phyloP scores from a whole-genome alignment of 2,113 vertebrate species.

The Drymodes brunneopygia region DNA sequence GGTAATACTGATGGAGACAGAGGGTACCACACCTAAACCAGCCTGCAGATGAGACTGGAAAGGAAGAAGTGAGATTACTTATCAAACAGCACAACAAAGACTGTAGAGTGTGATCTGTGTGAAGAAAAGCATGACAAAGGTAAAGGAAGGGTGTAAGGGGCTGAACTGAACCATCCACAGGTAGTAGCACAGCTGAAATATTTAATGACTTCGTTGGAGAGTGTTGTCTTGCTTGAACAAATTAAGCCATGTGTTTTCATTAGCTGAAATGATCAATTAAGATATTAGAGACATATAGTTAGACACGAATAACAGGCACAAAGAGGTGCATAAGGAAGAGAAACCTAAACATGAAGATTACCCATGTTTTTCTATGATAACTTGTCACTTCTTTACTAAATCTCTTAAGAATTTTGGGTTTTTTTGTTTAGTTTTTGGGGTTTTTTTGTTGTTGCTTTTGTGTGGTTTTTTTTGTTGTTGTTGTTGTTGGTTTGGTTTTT shows the following conservation, averaged over 20 bases:
- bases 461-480: not conserved
- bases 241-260: not conserved
- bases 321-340: not conserved
- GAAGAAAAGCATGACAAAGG: not conserved
- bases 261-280: not conserved
- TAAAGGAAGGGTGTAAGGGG: not conserved
- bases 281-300: not conserved
- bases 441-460: no score
- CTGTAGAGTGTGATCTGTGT: not conserved
- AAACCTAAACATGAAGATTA: not conserved
- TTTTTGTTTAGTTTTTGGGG: not conserved
- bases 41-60: not conserved
- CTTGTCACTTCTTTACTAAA: not conserved
- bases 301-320: not conserved
- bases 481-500: not conserved
- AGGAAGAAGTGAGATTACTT: not conserved
- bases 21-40: not conserved
- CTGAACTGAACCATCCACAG: not conserved
- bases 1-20: not conserved
- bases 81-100: not conserved
- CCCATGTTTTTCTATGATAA: not conserved
- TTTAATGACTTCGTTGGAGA: not conserved
- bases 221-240: not conserved
- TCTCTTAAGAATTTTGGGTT: not conserved
- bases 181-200: not conserved